Percentiles rank a stretch among this genome's conserved stretches.
Evolutionary conservation across 2,797 vertebrate genomes (phyloP).

Genomic region (Poecilia gillii): DNA sequence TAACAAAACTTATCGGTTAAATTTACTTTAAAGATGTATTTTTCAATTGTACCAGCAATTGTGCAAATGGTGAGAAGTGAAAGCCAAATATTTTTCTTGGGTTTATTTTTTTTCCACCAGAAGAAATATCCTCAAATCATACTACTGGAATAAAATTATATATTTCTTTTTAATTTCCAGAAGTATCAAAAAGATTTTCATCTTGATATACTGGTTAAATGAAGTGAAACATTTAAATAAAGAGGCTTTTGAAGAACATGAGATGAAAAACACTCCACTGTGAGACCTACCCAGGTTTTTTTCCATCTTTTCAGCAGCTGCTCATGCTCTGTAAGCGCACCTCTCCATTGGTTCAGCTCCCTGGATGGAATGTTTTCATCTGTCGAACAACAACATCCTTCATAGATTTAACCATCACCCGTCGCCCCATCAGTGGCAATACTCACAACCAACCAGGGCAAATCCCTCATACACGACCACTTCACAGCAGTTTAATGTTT

Average conservation of each 20-base stretch:
- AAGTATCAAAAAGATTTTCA: neutral
- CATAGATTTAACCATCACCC: conserved; percentile 19
- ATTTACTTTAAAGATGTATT: neutral
- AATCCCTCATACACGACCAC: neutral
- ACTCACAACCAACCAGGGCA: neutral
- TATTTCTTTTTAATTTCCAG: neutral
- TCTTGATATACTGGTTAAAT: neutral
- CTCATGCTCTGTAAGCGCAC: conserved; percentile 84
- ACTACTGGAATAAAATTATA: neutral
- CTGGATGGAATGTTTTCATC: conserved; percentile 80
- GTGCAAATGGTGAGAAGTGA: neutral
- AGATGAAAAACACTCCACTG: conserved; percentile 28
- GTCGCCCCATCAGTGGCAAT: neutral
- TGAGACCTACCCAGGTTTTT: conserved; percentile 87
- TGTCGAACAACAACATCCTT: conserved; percentile 75
- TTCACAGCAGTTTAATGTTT: neutral
- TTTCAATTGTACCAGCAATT: neutral
- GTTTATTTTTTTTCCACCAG: neutral
- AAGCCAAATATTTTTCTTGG: neutral
- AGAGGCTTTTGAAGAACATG: neutral
- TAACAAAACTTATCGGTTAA: neutral
- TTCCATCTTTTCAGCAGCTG: conserved; percentile 89
- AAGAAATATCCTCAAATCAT: neutral
- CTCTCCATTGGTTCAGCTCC: conserved; percentile 87
- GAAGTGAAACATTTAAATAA: neutral